Evolutionary conservation across 1,140 invertebrate species (phyloP), one percentile per base, ranked within the genome.

Genomic region (Globodera rostochiensis): DNA sequence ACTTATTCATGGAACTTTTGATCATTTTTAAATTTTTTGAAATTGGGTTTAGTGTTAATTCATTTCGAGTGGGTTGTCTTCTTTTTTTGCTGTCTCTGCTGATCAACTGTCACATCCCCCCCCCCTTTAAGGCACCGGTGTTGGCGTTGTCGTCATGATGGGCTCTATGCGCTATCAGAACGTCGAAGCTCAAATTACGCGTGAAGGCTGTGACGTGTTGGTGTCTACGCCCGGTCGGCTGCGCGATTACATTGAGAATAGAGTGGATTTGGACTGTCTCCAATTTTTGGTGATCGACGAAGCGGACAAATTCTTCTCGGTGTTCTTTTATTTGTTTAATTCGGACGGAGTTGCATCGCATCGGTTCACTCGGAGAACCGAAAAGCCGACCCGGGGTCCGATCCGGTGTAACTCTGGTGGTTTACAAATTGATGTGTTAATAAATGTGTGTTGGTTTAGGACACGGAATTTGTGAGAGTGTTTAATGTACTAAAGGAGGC

Each of bases 251-350:
- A 15, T 71, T 11, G 25, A 2, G 69, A 45, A 47, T 5, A 71
- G 6, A 7, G 6, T 3, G 69, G 36, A 71, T 36, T 71, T 71
- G 46, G 25, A 71, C 8, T 71, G 57, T 19, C 19, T 70, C 13
- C n/a, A 78, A 13, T 78, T 78, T 46, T 49, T 78, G 21, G 77
- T 78, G 21, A 45, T 78, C 21, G 77, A 78, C 6, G 77, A 78
- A 46, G 45, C 45, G 53, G 77, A 78, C 64, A 78, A 78, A 50
- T 78, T 78, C 70, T 50, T 78, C 46, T 47, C 70, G 77, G 77
- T 78, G 19, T 21, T 57, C 6, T 15, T 64, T 6, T 15, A 1
- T 19, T 60, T 60, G 2, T 36, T 36, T 36, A 0, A 36, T 36
- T 36, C 25, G 25, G 25, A 36, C 25, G 25, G 25, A 36, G 25